Evolutionary conservation across 2,113 vertebrate genomes (phyloP), one percentile per base, ranked within the genome.

Genomic region (Stegastes partitus): DNA sequence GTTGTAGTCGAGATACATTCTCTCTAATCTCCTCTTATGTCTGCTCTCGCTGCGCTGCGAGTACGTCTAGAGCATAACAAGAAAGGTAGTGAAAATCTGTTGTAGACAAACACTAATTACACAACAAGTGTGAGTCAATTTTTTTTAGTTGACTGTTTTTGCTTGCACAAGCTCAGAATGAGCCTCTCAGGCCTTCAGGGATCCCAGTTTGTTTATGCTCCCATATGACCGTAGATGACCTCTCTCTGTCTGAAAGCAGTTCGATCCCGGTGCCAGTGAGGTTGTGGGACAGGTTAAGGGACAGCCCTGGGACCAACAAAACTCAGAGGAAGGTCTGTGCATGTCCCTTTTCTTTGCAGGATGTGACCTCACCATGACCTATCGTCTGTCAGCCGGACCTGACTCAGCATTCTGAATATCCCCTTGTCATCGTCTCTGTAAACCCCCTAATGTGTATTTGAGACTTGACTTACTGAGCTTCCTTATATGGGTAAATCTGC

Each of bases 231-330:
- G 57, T 6, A 50, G 47, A 56, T 74, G 53, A 70, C 68, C 75
- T 23, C 66, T 71, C n/a, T 42, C 49, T 56, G 45, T 64, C 49
- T 76, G 59, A 67, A 59, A 57, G 70, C 44, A 18, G n/a, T 31
- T 71, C 11, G 19, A 57, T 77, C 28, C 34, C 28, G 68, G 70
- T 82, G 65, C 66, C 14, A 1, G 75, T 70, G 57, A 55, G 82
- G 85, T 87, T 89, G 71, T 89, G 91, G 84, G 79, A 89, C 87
- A 83, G 82, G 84, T 89, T 82, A 83, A 26, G 23, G 59, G 65
- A 79, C 45, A 54, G 70, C 74, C 58, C 53, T 84, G 68, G 47
- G 55, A 85, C 63, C 62, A 68, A 42, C 51, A 42, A 22, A 66
- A 57, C 67, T 79, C 54, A 8, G 55, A 83, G 70, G 68, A 26